Conservation (phyloP, 2,888 invertebrate genomes). For the Uloborus plumipes region DNA sequence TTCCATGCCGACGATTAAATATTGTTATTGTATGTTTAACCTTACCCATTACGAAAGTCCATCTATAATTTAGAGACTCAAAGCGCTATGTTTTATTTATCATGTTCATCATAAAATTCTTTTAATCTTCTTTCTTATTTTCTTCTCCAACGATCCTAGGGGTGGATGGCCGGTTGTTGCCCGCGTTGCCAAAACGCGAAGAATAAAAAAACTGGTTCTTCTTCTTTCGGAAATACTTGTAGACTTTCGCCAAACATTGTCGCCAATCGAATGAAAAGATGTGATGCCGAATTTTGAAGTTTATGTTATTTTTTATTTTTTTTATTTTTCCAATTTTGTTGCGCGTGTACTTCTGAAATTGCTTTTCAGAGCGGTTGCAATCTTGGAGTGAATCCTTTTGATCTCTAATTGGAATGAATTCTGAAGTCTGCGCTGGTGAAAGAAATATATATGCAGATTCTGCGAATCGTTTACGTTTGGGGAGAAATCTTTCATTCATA, state of each 20-base stretch:
- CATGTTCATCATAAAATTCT: slow-evolving; percentile 27
- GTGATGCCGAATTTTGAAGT: too few relatives aligned
- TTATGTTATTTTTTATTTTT: too few relatives aligned
- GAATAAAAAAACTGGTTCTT: slow-evolving; percentile 54
- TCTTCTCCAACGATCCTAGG: slow-evolving; percentile 17
- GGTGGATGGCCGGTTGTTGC: slow-evolving; percentile 61
- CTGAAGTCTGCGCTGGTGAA: too few relatives aligned
- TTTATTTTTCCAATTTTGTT: too few relatives aligned
- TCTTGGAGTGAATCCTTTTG: too few relatives aligned
- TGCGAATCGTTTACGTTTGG: too few relatives aligned
- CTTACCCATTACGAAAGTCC: slow-evolving; percentile 39
- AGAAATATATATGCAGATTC: too few relatives aligned
- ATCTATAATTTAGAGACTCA: slow-evolving; percentile 34
- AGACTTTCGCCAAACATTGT: slow-evolving; percentile 49
- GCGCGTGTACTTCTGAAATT: too few relatives aligned
- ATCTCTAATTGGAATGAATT: too few relatives aligned
- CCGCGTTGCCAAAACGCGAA: slow-evolving; percentile 27
- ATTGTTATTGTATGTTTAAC: slow-evolving; percentile 53
- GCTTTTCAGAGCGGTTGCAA: too few relatives aligned
- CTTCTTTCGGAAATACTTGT: slow-evolving; percentile 29
- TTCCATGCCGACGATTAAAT: slow-evolving; percentile 20
- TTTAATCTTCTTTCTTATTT: slow-evolving; percentile 29
- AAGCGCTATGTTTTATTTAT: slow-evolving; percentile 21
- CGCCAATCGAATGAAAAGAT: slow-evolving; percentile 28
- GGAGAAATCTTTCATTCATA: too few relatives aligned